Conservation (phyloP, 2,888 invertebrate species). For the Anagyrus pseudococci region DNA sequence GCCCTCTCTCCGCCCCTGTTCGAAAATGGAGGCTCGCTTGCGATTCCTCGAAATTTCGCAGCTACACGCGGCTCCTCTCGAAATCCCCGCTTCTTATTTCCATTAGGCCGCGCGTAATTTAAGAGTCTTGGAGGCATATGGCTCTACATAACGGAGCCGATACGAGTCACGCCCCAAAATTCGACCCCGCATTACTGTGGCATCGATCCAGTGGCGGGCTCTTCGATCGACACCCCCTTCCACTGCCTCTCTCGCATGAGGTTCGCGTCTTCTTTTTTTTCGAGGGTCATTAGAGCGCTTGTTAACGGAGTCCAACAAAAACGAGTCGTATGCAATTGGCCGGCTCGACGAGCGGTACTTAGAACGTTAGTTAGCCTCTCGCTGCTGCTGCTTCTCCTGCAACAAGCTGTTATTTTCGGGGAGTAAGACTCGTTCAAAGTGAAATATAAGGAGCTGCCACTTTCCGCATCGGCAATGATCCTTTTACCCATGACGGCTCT, state of each 20-base stretch:
- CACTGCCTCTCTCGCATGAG: no score
- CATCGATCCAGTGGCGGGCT: not conserved
- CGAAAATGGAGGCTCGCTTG: not conserved
- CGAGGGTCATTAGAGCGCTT: slow-evolving; percentile 22
- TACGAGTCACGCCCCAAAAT: slow-evolving; percentile 27
- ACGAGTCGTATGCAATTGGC: no score
- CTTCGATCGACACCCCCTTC: no score
- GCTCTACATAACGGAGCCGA: slow-evolving; percentile 5
- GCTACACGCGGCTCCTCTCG: not conserved
- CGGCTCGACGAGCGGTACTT: no score
- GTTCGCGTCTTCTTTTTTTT: slow-evolving; percentile 5
- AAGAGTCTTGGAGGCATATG: slow-evolving; percentile 14
- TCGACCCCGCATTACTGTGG: slow-evolving; percentile 7
- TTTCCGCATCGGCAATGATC: no score
- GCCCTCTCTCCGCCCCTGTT: not conserved
- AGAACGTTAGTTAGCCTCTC: not conserved
- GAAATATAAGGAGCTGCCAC: no score
- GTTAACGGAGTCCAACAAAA: slow-evolving; percentile 12
- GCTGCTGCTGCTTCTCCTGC: not conserved
- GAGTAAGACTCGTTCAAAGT: not conserved
- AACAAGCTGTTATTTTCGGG: not conserved
- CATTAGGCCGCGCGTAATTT: slow-evolving; percentile 20
- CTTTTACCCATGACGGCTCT: no score
- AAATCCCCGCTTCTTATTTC: slow-evolving; percentile 16
- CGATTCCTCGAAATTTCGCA: not conserved